A percentile compares a stretch with the other conserved stretches of the same genome.
Conservation (phyloP, 2,797 vertebrate species). For the Pristis pectinata region DNA sequence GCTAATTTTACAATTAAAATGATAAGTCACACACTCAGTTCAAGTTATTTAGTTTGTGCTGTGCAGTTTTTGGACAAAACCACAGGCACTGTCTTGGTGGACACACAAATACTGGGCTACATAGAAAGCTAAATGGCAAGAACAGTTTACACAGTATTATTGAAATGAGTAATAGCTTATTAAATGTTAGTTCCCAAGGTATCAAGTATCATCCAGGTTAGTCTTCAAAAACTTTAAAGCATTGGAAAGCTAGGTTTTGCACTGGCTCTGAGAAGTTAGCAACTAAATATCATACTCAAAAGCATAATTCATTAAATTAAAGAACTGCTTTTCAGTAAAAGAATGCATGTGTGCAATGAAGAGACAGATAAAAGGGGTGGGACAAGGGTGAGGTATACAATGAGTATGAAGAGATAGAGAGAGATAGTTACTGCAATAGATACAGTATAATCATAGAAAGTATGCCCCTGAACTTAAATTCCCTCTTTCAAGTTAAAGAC, state of each 20-base stretch:
- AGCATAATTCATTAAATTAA: neutral
- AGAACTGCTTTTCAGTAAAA: neutral
- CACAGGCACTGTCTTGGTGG: neutral
- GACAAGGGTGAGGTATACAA: neutral
- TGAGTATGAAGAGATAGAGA: neutral
- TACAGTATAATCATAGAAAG: neutral
- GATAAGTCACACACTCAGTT: neutral
- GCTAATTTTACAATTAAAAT: neutral
- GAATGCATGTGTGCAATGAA: neutral
- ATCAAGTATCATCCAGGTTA: neutral
- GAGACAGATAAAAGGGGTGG: too few species aligned
- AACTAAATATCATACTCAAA: neutral
- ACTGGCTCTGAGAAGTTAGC: neutral
- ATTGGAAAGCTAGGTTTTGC: neutral
- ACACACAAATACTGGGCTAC: neutral
- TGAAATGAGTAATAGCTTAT: neutral
- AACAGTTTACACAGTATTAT: neutral
- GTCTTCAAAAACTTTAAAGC: neutral
- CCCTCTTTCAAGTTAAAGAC: slow-evolving; percentile 26
- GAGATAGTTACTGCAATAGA: neutral
- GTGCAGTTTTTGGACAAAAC: slow-evolving; percentile 17
- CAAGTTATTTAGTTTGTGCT: slow-evolving; percentile 6
- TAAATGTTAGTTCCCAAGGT: neutral
- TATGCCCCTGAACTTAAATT: neutral
- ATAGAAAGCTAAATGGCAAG: neutral